phyloP scores from a whole-genome alignment of 2,797 vertebrate genomes.

The Chrosomus eos region DNA sequence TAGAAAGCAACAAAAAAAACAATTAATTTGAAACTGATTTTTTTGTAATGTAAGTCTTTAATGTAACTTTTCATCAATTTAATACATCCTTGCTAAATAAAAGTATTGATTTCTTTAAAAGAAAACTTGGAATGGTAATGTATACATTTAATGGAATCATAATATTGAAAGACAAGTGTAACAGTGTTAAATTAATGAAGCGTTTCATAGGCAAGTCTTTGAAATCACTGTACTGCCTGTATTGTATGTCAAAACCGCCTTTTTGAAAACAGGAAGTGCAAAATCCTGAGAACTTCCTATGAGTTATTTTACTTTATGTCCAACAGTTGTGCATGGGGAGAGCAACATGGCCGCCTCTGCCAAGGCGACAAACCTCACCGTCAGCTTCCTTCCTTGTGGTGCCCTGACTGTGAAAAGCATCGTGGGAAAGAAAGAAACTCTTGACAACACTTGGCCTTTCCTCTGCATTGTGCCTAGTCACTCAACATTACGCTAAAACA shows the following conservation, averaged over 20 bases:
- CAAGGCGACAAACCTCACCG: slow-evolving; percentile 65
- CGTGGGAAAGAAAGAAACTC: slow-evolving; percentile 78
- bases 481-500: slow-evolving; percentile 54
- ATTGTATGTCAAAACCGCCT: slow-evolving; percentile 65
- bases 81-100: neutral
- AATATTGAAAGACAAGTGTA: slow-evolving; percentile 9
- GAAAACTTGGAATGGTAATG: neutral
- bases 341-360: slow-evolving; percentile 52
- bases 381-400: slow-evolving; percentile 73
- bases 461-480: slow-evolving; percentile 57
- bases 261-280: slow-evolving; percentile 80
- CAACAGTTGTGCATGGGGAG: slow-evolving; percentile 60
- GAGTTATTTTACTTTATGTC: slow-evolving; percentile 70
- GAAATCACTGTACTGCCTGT: slow-evolving; percentile 59
- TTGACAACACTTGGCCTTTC: slow-evolving; percentile 62
- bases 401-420: slow-evolving; percentile 66
- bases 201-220: slow-evolving; percentile 60
- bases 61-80: neutral
- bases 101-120: neutral
- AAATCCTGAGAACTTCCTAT: slow-evolving; percentile 81
- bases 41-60: neutral
- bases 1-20: neutral
- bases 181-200: neutral
- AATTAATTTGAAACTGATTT: neutral
- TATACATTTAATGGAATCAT: neutral